Evolutionary conservation across 1,140 invertebrate species (phyloP), one percentile per base, ranked within the genome.

Genomic region (Rhopalosiphum maidis): DNA sequence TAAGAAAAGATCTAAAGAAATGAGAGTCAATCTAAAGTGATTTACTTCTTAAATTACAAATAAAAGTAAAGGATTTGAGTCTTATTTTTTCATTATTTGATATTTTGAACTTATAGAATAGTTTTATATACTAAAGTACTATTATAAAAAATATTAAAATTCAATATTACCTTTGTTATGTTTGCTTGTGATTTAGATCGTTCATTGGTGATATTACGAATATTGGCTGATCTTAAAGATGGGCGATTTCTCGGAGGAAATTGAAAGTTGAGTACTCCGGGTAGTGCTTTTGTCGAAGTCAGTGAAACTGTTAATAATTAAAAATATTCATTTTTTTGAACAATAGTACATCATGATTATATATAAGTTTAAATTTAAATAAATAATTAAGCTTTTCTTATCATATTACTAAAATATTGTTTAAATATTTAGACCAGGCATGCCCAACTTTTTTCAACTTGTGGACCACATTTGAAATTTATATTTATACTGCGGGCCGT

Each of bases 161-260:
- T 41, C 18, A 54, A 35, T 90, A 77, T 94, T 94, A 94, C 95
- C 94, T 95, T 95, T 35, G 95, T 94, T 54, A 95, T 95, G 93
- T 95, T 95, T 30, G 95, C 95, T 87, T 95, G 95, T 22, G 95
- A 95, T 94, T 95, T 95, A 23, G 95, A 95, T 25, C 94, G 94
- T 91, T 94, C 94, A 93, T 95, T 95, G 93, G 94, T 94, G 48
- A 25, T 54, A 37, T 41, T 86, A 30, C 91, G 91, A 51, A 85
- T 55, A n/a, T 86, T 93, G 9, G 91, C 18, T 5, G 77, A 54
- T 55, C 25, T 94, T 86, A 95, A 94, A 21, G 94, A 94, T 21
- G 43, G 82, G 7, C 91, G 77, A 43, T 85, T 83, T 54, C 91
- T 93, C 0, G 48, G 82, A 30, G 82, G 77, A 85, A 85, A 93